Evolutionary conservation across 2,113 vertebrate genomes (phyloP).

Genomic region (Antechinus flavipes): DNA sequence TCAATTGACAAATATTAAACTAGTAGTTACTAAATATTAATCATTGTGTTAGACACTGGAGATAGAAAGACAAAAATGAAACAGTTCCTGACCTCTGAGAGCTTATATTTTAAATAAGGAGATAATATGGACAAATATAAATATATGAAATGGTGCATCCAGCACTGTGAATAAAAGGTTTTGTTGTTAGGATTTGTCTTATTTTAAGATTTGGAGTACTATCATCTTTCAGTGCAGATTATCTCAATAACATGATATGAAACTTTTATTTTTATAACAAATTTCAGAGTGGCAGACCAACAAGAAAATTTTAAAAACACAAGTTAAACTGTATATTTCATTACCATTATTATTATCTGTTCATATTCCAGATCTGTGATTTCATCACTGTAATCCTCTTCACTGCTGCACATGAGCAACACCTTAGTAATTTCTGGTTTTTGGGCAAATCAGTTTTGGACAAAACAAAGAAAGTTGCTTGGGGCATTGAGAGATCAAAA

Average conservation of each 20-base stretch:
- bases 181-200: not conserved
- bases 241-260: not conserved
- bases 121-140: not conserved
- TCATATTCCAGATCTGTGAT: not conserved
- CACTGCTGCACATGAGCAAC: not conserved
- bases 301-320: not conserved
- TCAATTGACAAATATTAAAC: constrained; percentile 28
- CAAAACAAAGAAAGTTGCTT: not conserved
- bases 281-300: not conserved
- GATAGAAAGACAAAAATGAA: not conserved
- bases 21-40: not conserved
- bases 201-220: constrained; percentile 38
- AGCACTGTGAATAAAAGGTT: not conserved
- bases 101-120: not conserved
- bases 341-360: not conserved
- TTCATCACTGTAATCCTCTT: not conserved
- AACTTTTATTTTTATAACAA: not conserved
- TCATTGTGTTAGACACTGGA: not conserved
- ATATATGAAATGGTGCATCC: constrained; percentile 29
- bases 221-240: not conserved
- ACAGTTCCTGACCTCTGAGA: not conserved
- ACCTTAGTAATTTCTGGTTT: not conserved
- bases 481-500: not conserved
- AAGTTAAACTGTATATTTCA: not conserved
- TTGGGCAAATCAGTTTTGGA: not conserved